Base-by-base conservation (phyloP, 2,888 invertebrate genomes). In the Sabatieria punctata region DNA sequence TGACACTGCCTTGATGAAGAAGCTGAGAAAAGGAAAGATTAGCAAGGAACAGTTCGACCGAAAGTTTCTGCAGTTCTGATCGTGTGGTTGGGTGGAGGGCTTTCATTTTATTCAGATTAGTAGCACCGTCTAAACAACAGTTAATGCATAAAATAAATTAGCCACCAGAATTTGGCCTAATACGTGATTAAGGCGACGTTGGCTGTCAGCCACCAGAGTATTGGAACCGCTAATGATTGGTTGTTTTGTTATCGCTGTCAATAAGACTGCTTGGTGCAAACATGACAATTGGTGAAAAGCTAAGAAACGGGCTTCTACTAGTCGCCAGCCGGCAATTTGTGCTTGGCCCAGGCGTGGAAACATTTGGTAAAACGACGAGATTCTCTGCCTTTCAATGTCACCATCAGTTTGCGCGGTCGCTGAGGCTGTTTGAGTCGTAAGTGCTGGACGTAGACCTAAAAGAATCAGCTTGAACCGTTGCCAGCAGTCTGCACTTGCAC, bases 281-380 rank as follows among this genome's bases (percentile, higher is more conserved):
- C n/a, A n/a, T n/a, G n/a, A n/a, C n/a, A n/a, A n/a, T n/a, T n/a
- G n/a, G n/a, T n/a, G n/a, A n/a, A n/a, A n/a, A n/a, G n/a, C n/a
- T n/a, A n/a, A n/a, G n/a, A n/a, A n/a, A n/a, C n/a, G n/a, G n/a
- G n/a, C n/a, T n/a, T n/a, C n/a, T n/a, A n/a, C n/a, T n/a, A 52
- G 30, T 55, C 54, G 18, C 55, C 58, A 4, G 78, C 79, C 26
- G 81, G 78, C 51, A 75, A 74, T 69, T 86, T 88, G 68, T 88
- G 85, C 54, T 77, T 75, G 51, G 86, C 82, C 97, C 97, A 97
- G 48, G 91, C 97, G 66, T 97, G 97, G 76, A 97, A 97, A 71
- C 97, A 95, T 71, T 89, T 89, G 51, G 82, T 83, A 71, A 99
- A 97, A 60, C 86, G 75, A 58, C 78, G 77, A 15, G 89, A 85